Evolutionary conservation across 1,140 invertebrate species (phyloP).

Genomic region (Hyposmocoma kahamanoa): DNA sequence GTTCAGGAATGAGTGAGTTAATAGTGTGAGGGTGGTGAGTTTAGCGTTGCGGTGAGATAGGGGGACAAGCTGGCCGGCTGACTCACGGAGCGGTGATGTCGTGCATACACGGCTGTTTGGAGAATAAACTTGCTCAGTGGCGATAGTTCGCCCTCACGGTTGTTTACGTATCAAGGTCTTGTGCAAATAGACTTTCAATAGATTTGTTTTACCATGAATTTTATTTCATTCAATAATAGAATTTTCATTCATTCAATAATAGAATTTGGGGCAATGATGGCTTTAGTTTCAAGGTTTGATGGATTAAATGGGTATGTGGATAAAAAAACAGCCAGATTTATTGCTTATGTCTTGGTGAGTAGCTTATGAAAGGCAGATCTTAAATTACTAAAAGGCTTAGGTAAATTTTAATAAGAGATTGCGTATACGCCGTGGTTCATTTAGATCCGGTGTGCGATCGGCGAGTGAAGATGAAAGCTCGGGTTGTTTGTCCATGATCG

Average conservation of each 20-base stretch:
- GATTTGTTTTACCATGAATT: slow-evolving; percentile 27
- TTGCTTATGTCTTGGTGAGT: no score
- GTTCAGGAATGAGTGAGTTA: slow-evolving; percentile 40
- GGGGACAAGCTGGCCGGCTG: neutral
- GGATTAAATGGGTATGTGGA: no score
- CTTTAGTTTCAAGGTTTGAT: no score
- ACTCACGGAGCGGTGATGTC: slow-evolving; percentile 24
- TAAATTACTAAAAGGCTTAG: no score
- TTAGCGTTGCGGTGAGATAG: slow-evolving; percentile 4
- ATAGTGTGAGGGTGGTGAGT: slow-evolving; percentile 39
- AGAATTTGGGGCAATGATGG: no score
- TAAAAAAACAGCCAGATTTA: no score
- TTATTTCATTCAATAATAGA: no score
- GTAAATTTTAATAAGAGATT: no score
- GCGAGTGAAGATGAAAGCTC: slow-evolving; percentile 67
- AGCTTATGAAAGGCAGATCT: no score
- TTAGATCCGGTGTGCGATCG: no score
- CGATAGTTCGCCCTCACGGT: slow-evolving; percentile 34
- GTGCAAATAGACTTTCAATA: slow-evolving; percentile 31
- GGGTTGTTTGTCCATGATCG: slow-evolving; percentile 64
- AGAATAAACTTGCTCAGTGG: slow-evolving; percentile 23
- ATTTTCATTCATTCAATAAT: no score
- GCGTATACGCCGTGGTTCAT: no score
- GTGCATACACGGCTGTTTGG: slow-evolving; percentile 9
- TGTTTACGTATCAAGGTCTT: slow-evolving; percentile 50